Conservation (phyloP, 1,140 invertebrate species). For the Brachionus rubens region DNA sequence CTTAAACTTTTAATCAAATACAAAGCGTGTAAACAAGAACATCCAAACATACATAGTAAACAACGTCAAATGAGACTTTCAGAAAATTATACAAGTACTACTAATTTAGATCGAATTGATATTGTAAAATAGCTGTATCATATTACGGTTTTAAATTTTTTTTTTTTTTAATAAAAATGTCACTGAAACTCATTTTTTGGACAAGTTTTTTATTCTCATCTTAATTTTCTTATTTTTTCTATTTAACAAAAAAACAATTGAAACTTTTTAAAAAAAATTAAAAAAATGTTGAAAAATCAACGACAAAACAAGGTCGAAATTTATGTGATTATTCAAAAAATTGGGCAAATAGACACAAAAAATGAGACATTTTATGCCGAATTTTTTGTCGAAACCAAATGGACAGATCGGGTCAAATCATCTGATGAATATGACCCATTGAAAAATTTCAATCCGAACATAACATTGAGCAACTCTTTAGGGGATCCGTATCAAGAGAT, state of each 20-base stretch:
- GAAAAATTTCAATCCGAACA: constrained; percentile 22
- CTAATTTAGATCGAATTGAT: too few relatives aligned
- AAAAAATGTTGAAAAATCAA: neutral
- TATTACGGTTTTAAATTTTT: too few relatives aligned
- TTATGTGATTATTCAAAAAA: constrained; percentile 14
- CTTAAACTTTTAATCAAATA: neutral
- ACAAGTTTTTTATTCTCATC: too few relatives aligned
- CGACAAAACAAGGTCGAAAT: constrained; percentile 11
- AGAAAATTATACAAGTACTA: too few relatives aligned
- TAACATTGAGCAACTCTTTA: neutral
- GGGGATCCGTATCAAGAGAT: constrained; percentile 12
- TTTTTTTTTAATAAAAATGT: too few relatives aligned
- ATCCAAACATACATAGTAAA: too few relatives aligned
- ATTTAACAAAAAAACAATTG: too few relatives aligned
- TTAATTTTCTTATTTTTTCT: too few relatives aligned
- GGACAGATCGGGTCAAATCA: neutral
- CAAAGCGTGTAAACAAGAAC: neutral
- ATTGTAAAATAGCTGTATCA: too few relatives aligned
- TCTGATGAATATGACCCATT: neutral
- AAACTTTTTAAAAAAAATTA: too few relatives aligned
- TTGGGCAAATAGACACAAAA: constrained; percentile 35
- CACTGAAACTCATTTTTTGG: too few relatives aligned
- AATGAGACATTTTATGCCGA: constrained; percentile 30
- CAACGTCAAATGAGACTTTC: too few relatives aligned
- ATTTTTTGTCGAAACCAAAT: constrained; percentile 28